Evolutionary conservation across 2,888 invertebrate genomes (phyloP).

Genomic region (Brenthis hecate): DNA sequence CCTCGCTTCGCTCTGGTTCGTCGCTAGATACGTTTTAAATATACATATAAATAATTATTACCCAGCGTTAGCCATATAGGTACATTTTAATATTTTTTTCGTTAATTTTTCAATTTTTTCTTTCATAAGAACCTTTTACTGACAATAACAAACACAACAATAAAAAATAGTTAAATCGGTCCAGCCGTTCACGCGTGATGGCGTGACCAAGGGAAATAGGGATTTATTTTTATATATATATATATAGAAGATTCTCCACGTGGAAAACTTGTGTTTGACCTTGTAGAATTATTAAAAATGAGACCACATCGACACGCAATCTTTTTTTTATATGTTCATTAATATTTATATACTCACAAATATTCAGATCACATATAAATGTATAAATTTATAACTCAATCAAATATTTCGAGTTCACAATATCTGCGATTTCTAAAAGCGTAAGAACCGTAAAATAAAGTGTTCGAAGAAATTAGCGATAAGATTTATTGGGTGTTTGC

Average conservation of each 20-base stretch:
- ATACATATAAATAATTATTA: too few relatives aligned
- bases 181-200: too few relatives aligned
- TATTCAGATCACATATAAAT: constrained; percentile 11
- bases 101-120: too few relatives aligned
- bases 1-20: too few relatives aligned
- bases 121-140: too few relatives aligned
- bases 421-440: not conserved
- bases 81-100: too few relatives aligned
- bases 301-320: not conserved
- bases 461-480: not conserved
- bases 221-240: too few relatives aligned
- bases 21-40: too few relatives aligned
- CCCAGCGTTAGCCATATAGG: too few relatives aligned
- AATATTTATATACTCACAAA: constrained; percentile 13
- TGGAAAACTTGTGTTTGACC: not conserved
- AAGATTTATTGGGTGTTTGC: not conserved
- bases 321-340: constrained; percentile 6
- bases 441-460: not conserved
- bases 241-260: not conserved
- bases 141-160: too few relatives aligned
- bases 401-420: not conserved
- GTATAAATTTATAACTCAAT: constrained; percentile 12
- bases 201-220: too few relatives aligned
- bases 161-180: too few relatives aligned
- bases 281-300: not conserved